Evolutionary conservation across 1,140 invertebrate genomes (phyloP).

Genomic region (Agrilus planipennis): DNA sequence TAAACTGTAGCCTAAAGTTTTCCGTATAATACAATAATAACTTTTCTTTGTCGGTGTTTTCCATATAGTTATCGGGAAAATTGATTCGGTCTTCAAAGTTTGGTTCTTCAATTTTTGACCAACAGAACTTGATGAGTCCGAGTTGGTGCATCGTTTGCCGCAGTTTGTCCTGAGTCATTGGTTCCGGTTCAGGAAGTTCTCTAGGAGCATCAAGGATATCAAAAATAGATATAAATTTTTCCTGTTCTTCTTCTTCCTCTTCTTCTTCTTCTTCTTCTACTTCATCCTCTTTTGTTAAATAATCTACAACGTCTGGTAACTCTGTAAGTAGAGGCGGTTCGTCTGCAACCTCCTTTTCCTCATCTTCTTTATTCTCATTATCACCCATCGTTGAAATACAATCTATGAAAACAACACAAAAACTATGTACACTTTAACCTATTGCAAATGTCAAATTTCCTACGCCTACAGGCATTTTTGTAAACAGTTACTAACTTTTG

Average conservation of each 20-base stretch:
- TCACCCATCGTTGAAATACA: too few species aligned
- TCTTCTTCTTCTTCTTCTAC: slow-evolving; percentile 12
- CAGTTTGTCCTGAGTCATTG: slow-evolving; percentile 30
- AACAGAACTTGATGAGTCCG: slow-evolving; percentile 39
- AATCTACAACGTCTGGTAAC: background rate
- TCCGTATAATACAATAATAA: slow-evolving; percentile 61
- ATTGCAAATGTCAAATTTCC: too few species aligned
- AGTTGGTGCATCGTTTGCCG: slow-evolving; percentile 36
- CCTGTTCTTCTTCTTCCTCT: slow-evolving; percentile 18
- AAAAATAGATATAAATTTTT: slow-evolving; percentile 22
- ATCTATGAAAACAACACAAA: too few species aligned
- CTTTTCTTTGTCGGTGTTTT: slow-evolving; percentile 64
- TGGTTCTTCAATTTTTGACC: slow-evolving; percentile 38
- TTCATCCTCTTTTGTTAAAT: slow-evolving; percentile 1
- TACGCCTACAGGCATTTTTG: too few species aligned
- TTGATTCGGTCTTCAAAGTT: slow-evolving; percentile 40
- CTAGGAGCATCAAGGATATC: slow-evolving; percentile 23
- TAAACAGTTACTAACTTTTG: background rate
- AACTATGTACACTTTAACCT: too few species aligned
- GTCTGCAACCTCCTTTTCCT: background rate
- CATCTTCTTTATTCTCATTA: background rate
- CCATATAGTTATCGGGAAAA: slow-evolving; percentile 59
- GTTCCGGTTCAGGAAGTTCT: slow-evolving; percentile 19
- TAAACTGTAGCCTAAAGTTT: slow-evolving; percentile 74
- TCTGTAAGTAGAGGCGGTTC: background rate